A percentile compares a stretch with the other conserved stretches of the same genome.
Conservation (phyloP, 2,113 vertebrate species). For the Pteropus alecto region DNA sequence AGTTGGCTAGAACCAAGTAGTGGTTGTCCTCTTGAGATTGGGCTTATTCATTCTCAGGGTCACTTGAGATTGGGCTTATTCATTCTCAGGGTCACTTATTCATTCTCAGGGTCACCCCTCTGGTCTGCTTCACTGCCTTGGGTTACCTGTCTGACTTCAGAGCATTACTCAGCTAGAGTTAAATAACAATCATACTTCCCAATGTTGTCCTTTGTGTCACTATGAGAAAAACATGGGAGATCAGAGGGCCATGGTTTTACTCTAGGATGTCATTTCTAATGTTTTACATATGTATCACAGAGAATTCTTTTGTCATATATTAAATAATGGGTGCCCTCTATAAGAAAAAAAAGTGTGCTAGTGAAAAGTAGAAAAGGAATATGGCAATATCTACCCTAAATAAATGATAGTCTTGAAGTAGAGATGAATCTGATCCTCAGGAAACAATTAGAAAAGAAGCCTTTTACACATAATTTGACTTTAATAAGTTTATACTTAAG, state of each 20-base stretch:
- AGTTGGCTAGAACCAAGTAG: not conserved
- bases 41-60: not conserved
- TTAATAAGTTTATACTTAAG: slow-evolving; percentile 1
- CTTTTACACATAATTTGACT: not conserved
- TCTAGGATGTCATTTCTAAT: not conserved
- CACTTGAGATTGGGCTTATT: not conserved
- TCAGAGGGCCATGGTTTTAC: not conserved
- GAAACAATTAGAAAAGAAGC: not conserved
- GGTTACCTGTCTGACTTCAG: not conserved
- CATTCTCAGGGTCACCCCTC: too few relatives aligned
- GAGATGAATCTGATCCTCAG: not conserved
- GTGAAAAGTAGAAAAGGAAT: not conserved
- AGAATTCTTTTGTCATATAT: not conserved
- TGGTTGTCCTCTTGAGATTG: not conserved
- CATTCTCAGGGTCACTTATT: not conserved
- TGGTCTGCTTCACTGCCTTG: not conserved
- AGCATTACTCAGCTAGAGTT: not conserved
- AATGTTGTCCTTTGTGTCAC: not conserved
- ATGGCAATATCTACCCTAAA: not conserved
- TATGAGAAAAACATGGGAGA: not conserved
- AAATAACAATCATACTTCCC: not conserved
- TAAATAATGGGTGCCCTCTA: not conserved
- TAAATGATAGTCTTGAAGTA: not conserved
- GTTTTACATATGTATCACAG: not conserved
- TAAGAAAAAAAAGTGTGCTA: not conserved